These are phyloP conservation scores for Halcyon chelicuti DNA, from an alignment of 2,797 vertebrate genomes.

Conservation along the genomic window DNA sequence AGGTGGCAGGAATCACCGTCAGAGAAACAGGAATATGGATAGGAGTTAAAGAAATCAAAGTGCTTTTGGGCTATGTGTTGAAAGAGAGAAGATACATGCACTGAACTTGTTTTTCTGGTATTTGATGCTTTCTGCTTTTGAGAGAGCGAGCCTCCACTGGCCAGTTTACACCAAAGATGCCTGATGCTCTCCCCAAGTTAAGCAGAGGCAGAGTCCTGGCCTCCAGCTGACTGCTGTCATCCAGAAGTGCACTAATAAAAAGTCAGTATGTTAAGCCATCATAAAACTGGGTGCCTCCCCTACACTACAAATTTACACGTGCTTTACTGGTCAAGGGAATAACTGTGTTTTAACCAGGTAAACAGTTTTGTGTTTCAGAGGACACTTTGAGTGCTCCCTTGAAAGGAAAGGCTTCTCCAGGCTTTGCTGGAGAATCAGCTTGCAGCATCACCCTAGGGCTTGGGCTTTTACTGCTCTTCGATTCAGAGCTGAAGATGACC, in stretches of 20 bases:
- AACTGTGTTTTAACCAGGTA: neutral
- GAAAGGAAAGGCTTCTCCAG: neutral
- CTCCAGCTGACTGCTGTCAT: neutral
- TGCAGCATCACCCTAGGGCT: neutral
- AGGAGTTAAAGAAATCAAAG: neutral
- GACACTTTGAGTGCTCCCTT: neutral
- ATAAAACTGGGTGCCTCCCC: neutral
- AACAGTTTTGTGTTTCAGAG: neutral
- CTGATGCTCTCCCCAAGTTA: neutral
- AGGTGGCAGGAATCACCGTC: neutral
- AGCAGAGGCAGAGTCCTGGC: neutral
- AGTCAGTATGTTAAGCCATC: neutral
- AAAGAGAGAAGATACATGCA: neutral
- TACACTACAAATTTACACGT: neutral
- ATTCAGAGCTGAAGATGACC: neutral
- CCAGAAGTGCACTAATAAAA: neutral
- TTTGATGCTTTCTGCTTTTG: neutral
- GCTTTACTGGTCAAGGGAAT: neutral
- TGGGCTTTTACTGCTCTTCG: neutral
- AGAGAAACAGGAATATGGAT: neutral
- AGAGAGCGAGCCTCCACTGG: neutral
- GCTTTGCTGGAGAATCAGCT: neutral
- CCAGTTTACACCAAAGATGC: neutral
- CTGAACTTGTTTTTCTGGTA: neutral
- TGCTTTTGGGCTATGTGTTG: neutral